phyloP scores from a whole-genome alignment of 2,888 invertebrate genomes.

The Melipona beecheii region DNA sequence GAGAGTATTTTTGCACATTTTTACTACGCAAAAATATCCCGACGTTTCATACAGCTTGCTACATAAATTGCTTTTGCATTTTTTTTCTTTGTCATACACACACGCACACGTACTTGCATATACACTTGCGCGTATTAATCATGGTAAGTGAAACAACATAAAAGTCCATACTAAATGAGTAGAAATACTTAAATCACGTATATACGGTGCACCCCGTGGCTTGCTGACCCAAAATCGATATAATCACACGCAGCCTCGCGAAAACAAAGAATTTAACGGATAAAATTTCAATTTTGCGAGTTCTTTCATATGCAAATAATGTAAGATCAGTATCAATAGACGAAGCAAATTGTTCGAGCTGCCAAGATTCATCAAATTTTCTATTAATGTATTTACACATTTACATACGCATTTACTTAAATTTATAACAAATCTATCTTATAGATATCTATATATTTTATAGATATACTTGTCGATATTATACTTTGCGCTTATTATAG shows the following conservation, averaged over 20 bases:
- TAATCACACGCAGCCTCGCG: slow-evolving; percentile 32
- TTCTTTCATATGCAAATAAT: neutral
- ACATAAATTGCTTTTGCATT: neutral
- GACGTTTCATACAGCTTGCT: neutral
- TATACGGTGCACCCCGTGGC: slow-evolving; percentile 24
- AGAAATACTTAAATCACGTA: slow-evolving; percentile 39
- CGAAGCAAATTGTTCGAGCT: neutral
- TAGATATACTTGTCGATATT: too few species aligned
- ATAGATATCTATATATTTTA: neutral
- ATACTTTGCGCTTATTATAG: too few species aligned
- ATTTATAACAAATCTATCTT: neutral
- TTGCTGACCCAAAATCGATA: slow-evolving; percentile 53
- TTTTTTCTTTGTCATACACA: neutral
- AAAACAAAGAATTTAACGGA: slow-evolving; percentile 5
- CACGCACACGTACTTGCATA: neutral
- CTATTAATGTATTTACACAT: neutral
- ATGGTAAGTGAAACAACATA: neutral
- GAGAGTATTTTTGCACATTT: slow-evolving; percentile 5
- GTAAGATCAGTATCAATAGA: neutral
- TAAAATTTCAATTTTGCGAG: slow-evolving; percentile 13
- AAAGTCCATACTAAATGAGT: slow-evolving; percentile 24
- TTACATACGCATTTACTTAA: neutral
- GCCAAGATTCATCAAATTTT: neutral
- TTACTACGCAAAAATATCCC: slow-evolving; percentile 24
- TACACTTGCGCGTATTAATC: neutral